These are phyloP conservation scores for Drosophila funebris DNA, from an alignment of 1,140 invertebrate genomes.

Conservation along the genomic window DNA sequence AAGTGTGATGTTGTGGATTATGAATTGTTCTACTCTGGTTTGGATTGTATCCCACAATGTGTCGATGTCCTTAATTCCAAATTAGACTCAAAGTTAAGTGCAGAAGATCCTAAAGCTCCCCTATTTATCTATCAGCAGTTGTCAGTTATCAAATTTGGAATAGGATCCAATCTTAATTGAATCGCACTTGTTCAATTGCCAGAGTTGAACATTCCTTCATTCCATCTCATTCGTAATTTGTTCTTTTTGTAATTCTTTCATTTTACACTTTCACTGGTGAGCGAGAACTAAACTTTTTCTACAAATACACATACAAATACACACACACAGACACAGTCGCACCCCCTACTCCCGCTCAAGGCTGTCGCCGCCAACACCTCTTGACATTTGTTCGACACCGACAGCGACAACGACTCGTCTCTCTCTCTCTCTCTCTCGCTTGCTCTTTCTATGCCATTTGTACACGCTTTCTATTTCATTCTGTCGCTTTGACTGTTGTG, in stretches of 20 bases:
- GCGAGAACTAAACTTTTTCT: conserved; percentile 2
- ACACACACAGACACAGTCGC: neutral
- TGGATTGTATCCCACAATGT: too few species aligned
- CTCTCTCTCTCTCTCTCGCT: neutral
- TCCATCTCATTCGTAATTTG: neutral
- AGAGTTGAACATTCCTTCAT: neutral
- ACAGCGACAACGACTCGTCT: neutral
- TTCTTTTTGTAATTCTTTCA: neutral
- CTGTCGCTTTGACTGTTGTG: conserved; percentile 5
- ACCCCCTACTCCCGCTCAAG: neutral
- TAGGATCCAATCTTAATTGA: neutral
- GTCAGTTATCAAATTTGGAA: neutral
- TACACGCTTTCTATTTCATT: neutral
- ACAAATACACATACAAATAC: neutral
- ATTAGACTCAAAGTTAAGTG: too few species aligned
- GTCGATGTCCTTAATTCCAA: too few species aligned
- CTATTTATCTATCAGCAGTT: too few species aligned
- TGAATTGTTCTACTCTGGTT: too few species aligned
- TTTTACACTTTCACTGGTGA: conserved; percentile 19
- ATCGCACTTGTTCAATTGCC: neutral
- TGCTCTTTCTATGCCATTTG: neutral
- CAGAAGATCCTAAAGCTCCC: too few species aligned
- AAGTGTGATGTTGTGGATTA: too few species aligned
- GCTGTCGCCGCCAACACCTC: conserved; percentile 26
- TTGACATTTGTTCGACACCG: conserved; percentile 35